Base-by-base conservation (phyloP, 2,888 invertebrate species). In the Nomada flava region DNA sequence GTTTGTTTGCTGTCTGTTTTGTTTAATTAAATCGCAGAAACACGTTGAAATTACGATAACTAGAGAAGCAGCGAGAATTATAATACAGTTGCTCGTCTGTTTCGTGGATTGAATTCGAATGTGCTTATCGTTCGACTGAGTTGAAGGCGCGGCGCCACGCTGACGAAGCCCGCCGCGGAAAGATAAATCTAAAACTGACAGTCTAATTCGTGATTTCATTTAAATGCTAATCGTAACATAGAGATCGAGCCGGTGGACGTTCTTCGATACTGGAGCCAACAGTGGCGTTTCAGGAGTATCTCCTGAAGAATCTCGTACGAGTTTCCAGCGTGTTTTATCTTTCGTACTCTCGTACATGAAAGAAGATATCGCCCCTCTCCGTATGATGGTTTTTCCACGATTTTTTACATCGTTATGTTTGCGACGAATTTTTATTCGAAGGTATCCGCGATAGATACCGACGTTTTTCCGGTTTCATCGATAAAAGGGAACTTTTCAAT, bases 401-500 rank as follows among this genome's bases (percentile, higher is more conserved):
- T 55, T 52, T 36, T 44, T 15, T 11, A 29, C 20, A 11, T 29
- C 29, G 18, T 23, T 57, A 67, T 53, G 42, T 68, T 64, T 70
- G 59, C 70, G 47, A 47, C 26, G 65, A 26, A 78, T 52, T 29
- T 60, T 77, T 57, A 64, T 50, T 44, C 69, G 59, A 36, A 53
- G 47, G 75, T 23, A 52, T 64, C 69, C 53, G 20, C 11, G 2
- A 5, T 53, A 65, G 70, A 70, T 70, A 77, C 47, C 64, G 18
- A 9, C 64, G 36, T 36, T 11, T 65, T 36, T n/a, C 18, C 23
- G 55, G 44, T 53, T 59, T 72, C 81, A 11, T 63, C 72, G 82
- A 75, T 75, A 72, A 82, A 72, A 67, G 59, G 63, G 70, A 82
- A 87, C 74, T 87, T 86, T 86, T 76, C 71, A 74, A 75, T 82